Base-by-base conservation (phyloP, 2,888 invertebrate species). In the Augochlorella aurata region DNA sequence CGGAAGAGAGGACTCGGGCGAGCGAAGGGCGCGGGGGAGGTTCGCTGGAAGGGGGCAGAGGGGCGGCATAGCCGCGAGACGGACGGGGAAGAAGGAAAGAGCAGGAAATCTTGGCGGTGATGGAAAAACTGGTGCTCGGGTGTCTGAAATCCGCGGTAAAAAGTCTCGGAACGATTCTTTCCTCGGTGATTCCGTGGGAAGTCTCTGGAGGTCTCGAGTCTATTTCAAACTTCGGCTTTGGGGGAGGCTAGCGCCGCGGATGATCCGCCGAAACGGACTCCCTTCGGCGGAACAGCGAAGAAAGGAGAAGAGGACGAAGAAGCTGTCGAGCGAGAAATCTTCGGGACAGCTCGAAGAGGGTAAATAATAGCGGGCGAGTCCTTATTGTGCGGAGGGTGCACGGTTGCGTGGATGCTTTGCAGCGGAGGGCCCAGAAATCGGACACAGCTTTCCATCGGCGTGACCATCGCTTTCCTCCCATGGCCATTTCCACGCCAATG, bases 401-500 rank as follows among this genome's bases (percentile, higher is more conserved):
- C 38, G 38, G 38, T 38, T 38, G 38, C 38, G 38, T 38, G 38
- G 38, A 38, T 5, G 38, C 38, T 38, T 2, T 7, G 38, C 38
- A 38, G 38, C 5, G 38, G 3, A 38, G 38, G 38, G 7, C 38
- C 29, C 47, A 47, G 38, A 47, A 16, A 67, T 29, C 16, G 21
- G 21, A 9, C 45, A 24, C 21, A 12, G 45, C 16, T 63, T 38
- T 63, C 38, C 63, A 63, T 29, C 63, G 38, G 18, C 63, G 44
- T 44, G 29, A 24, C 61, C 61, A 63, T 63, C 61, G 29, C 21
- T n/a, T 47, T 47, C 52, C 75, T 61, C 69, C 45, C 44, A 65
- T 49, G 14, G 16, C 14, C 54, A 12, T 68, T 77, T 77, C 73
- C 83, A 82, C 83, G 73, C 75, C 69, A 73, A 82, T 79, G 79